These are phyloP conservation scores for Microplitis mediator DNA, from an alignment of 1,140 invertebrate species.

Conservation along the genomic window DNA sequence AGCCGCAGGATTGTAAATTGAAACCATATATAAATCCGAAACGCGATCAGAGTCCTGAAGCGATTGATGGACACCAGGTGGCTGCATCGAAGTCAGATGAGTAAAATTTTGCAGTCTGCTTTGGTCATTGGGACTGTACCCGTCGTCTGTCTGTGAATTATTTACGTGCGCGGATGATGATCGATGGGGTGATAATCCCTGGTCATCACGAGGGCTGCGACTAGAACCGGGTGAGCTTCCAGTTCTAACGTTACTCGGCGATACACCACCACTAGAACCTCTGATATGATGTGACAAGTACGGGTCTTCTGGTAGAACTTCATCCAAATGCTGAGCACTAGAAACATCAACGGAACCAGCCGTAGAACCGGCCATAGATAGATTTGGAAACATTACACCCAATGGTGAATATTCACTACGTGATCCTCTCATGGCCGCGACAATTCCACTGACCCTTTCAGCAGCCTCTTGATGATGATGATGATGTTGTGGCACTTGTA, in stretches of 20 bases:
- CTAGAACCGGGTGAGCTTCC: constrained; percentile 55
- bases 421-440: constrained; percentile 44
- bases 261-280: constrained; percentile 29
- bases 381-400: constrained; percentile 41
- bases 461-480: constrained; percentile 25
- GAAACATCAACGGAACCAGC: constrained; percentile 13
- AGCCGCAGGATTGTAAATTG: constrained; percentile 45
- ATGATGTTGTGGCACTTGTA: background rate
- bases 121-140: constrained; percentile 51
- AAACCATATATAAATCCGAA: constrained; percentile 50
- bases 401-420: constrained; percentile 43
- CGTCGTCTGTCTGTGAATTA: constrained; percentile 29
- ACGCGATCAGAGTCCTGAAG: constrained; percentile 46
- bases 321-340: constrained; percentile 47
- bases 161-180: constrained; percentile 22
- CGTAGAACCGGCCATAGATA: constrained; percentile 17
- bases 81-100: constrained; percentile 55
- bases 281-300: constrained; percentile 52
- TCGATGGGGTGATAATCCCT: constrained; percentile 41
- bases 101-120: constrained; percentile 52
- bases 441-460: constrained; percentile 41
- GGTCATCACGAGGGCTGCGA: constrained; percentile 53
- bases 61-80: constrained; percentile 39
- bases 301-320: constrained; percentile 44
- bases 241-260: constrained; percentile 45